Percentiles rank a stretch among this genome's conserved stretches.
These are phyloP conservation scores for Tenodera sinensis DNA, from an alignment of 2,888 invertebrate genomes.

Conservation along the genomic window DNA sequence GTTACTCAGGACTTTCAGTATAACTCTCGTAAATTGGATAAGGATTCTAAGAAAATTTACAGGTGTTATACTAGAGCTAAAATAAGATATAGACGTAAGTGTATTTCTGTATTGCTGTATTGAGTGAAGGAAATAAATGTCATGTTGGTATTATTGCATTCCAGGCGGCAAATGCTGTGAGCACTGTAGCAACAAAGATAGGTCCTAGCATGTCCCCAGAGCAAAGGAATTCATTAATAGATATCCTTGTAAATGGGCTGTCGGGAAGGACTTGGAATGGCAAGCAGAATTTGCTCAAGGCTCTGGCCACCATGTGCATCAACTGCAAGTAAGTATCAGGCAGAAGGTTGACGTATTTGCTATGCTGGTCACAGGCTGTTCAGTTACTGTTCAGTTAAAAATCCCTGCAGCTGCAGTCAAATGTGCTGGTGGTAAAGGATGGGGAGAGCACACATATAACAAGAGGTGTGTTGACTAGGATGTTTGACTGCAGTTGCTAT, in stretches of 20 bases:
- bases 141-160: conserved; percentile 18
- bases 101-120: neutral
- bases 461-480: too few species aligned
- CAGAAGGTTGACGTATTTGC: too few species aligned
- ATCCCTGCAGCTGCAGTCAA: too few species aligned
- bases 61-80: too few species aligned
- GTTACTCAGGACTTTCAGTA: too few species aligned
- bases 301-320: conserved; percentile 67
- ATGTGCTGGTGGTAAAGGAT: too few species aligned
- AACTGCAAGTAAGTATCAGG: conserved; percentile 64
- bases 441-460: too few species aligned
- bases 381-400: too few species aligned
- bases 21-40: too few species aligned
- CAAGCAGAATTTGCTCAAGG: conserved; percentile 77
- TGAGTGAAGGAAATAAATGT: neutral
- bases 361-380: too few species aligned
- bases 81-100: neutral
- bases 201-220: conserved; percentile 60
- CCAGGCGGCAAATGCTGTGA: conserved; percentile 75
- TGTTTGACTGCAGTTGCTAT: too few species aligned
- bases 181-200: conserved; percentile 71
- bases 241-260: conserved; percentile 64
- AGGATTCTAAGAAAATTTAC: too few species aligned
- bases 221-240: conserved; percentile 61
- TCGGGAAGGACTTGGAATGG: conserved; percentile 86